Base-by-base conservation (phyloP, 2,797 vertebrate genomes). In the Loriculus beryllinus region DNA sequence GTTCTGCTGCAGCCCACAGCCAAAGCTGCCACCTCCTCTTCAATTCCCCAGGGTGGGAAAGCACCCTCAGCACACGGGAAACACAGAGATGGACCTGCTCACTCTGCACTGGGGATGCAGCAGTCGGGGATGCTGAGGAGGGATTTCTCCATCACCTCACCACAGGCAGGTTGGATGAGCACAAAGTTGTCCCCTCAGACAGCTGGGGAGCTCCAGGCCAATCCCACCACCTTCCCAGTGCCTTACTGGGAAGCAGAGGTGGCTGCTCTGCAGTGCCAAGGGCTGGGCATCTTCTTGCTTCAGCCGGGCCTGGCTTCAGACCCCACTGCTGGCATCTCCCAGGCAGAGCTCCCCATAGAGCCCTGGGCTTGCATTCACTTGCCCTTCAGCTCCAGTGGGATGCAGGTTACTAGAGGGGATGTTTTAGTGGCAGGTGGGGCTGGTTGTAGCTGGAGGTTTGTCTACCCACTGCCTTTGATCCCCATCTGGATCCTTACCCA, bases 381-480 rank as follows among this genome's bases (percentile, higher is more conserved):
- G 52, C 89, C 51, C 35, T 45, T 4, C 59, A 45, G 81, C 65
- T 49, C 88, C 17, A 69, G 25, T 57, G 48, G 86, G 93, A 63
- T 2, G 14, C 1, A 2, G 54, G 51, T 70, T 88, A 56, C 39
- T 8, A 29, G 60, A 80, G 69, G 69, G 75, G 92, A 77, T 54
- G 78, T 42, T 94, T 89, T 81, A 77, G 12, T 22, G 76, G 21
- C 0, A 28, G 94, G 92, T 89, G 88, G 48, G 75, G 51, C 76
- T 75, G 88, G 16, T 21, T 82, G 26, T 25, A 70, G 57, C 18
- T 71, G 68, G 54, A 85, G 68, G 29, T 88, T 71, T 5, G 20
- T 80, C 84, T 89, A 62, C 79, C 35, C 65, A 9, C 31, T 86
- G 31, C 37, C 76, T 96, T 95, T 95, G 93, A 95, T 95, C 64